Percentiles rank a stretch among this genome's conserved stretches.
Conservation (phyloP, 2,113 vertebrate genomes). For the Galbula dea region DNA sequence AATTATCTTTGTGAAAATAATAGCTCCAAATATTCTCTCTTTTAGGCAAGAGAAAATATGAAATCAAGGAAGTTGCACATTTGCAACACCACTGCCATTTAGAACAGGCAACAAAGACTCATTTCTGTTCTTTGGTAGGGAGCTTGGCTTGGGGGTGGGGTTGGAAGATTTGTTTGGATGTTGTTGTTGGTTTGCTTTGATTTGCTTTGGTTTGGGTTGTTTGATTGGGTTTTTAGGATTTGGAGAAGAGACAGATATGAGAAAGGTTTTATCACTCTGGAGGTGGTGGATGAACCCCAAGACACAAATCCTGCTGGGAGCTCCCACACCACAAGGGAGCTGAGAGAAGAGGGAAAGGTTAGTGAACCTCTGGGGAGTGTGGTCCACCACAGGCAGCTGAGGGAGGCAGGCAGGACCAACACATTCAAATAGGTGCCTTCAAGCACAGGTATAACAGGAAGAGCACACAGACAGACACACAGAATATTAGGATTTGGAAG, state of each 20-base stretch:
- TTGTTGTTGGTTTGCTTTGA: not conserved
- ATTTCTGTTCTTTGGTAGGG: not conserved
- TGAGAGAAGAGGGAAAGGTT: not conserved
- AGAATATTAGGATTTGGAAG: too few species aligned
- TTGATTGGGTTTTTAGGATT: not conserved
- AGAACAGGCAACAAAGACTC: not conserved
- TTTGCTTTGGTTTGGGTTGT: not conserved
- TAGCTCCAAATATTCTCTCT: not conserved
- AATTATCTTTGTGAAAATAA: constrained; percentile 45
- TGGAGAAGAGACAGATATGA: not conserved
- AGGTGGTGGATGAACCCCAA: not conserved
- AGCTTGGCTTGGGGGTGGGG: not conserved
- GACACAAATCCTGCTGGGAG: not conserved
- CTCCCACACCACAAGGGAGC: not conserved
- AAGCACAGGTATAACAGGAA: not conserved
- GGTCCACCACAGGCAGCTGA: not conserved
- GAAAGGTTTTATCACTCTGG: not conserved
- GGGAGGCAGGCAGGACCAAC: not conserved
- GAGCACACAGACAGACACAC: too few species aligned
- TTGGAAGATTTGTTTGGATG: too few species aligned
- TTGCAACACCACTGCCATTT: not conserved
- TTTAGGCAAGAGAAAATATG: not conserved
- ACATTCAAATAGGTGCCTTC: not conserved
- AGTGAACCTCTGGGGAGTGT: not conserved
- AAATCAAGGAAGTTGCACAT: constrained; percentile 15